These are phyloP conservation scores for Melanocharis versteri DNA, from an alignment of 2,113 vertebrate genomes.

Conservation along the genomic window DNA sequence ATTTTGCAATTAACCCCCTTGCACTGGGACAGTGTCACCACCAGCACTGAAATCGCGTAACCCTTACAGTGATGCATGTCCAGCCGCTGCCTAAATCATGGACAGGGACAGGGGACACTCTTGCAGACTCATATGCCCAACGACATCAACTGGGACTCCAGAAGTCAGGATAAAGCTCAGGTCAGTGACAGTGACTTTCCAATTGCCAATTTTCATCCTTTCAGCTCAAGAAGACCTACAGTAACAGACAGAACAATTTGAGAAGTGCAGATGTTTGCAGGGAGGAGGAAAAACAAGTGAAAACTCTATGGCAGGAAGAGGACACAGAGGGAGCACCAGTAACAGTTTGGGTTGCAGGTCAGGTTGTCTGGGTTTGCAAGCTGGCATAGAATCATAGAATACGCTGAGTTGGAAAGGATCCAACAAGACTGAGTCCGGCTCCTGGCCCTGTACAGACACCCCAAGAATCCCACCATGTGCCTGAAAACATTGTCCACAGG, in stretches of 20 bases:
- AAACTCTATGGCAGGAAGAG: neutral
- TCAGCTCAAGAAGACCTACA: conserved; percentile 33
- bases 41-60: neutral
- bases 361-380: neutral
- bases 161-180: neutral
- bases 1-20: neutral
- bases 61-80: conserved; percentile 50
- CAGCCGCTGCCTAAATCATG: neutral
- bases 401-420: neutral
- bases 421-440: neutral
- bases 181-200: neutral
- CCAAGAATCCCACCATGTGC: neutral
- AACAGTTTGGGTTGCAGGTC: neutral
- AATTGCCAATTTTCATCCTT: neutral
- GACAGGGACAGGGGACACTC: neutral
- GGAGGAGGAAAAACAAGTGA: neutral
- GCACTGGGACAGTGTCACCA: neutral
- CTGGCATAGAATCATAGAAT: neutral
- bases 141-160: neutral
- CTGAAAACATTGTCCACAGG: neutral
- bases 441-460: neutral
- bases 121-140: neutral
- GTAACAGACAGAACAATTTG: neutral
- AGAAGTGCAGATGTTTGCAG: neutral
- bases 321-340: neutral